These are phyloP conservation scores for Dione vanillae DNA, from an alignment of 2,888 invertebrate genomes.

Conservation along the genomic window DNA sequence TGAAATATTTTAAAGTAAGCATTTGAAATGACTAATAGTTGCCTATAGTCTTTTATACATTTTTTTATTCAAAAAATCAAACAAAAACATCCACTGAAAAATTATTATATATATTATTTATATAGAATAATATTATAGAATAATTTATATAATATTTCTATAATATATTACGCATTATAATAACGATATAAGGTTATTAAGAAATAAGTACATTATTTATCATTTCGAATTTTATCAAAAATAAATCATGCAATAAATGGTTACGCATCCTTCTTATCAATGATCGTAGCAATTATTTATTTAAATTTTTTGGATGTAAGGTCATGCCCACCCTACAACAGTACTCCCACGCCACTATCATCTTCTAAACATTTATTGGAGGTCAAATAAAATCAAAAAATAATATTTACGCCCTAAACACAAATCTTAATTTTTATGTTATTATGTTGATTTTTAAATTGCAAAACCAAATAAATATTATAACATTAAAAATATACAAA, in stretches of 20 bases:
- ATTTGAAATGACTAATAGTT: too few relatives aligned
- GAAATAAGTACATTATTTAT: background rate
- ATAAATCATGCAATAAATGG: background rate
- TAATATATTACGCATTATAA: too few relatives aligned
- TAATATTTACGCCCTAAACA: slow-evolving; percentile 4
- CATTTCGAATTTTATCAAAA: background rate
- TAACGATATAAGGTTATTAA: background rate
- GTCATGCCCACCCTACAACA: slow-evolving; percentile 25
- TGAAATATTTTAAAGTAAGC: background rate
- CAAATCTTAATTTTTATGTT: too few relatives aligned
- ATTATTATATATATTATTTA: too few relatives aligned
- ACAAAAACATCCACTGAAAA: too few relatives aligned
- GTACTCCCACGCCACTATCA: slow-evolving; percentile 16
- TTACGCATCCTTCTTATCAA: background rate
- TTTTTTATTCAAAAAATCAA: too few relatives aligned
- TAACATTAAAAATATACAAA: too few relatives aligned
- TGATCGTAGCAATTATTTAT: slow-evolving; percentile 12
- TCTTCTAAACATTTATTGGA: slow-evolving; percentile 12
- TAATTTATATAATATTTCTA: too few relatives aligned
- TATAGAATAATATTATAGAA: too few relatives aligned
- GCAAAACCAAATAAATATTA: too few relatives aligned
- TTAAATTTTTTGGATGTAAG: slow-evolving; percentile 1
- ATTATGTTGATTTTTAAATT: too few relatives aligned
- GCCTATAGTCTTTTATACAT: too few relatives aligned
- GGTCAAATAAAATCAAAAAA: slow-evolving; percentile 14